Evolutionary conservation across 2,797 vertebrate species (phyloP), one percentile per base, ranked within the genome.

Genomic region (Scarus forsteni): DNA sequence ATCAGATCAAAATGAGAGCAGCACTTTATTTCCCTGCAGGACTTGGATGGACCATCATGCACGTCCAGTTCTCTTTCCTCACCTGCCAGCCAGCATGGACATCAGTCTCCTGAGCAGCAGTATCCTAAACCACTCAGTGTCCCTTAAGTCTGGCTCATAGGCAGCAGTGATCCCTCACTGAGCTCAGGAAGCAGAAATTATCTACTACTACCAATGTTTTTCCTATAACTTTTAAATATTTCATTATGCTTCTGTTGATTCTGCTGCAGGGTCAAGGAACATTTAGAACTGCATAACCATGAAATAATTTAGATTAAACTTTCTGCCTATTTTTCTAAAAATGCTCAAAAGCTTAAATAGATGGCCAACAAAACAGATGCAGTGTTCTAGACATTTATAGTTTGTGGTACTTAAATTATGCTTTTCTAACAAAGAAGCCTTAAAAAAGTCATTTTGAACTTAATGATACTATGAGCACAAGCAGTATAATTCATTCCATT

Each of bases 1-100:
- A 78, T 90, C 83, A 84, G 70, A 66, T 81, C 71, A 57, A 82
- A 84, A 79, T 70, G 72, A 85, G 74, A 73, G 76, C 79, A 70
- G 74, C 82, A 70, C 80, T 86, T 80, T 60, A 58, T 75, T 67
- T 54, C 57, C 48, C 83, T 79, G 12, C n/a, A 65, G 73, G 72
- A 80, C 50, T 71, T 73, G 58, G 73, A 71, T 55, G 48, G 43
- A 46, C 58, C 62, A 67, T 66, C 59, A 35, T 49, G 62, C 57
- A 60, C 40, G 12, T 62, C 53, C 46, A 14, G 7, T 76, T 83
- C 60, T 82, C 40, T 60, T 65, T 62, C 70, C 48, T 62, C 67
- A 56, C 50, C 68, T 74, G 70, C 43, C 66, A 60, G 80, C 39
- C 56, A 69, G 74, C 75, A 76, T 83, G 60, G 65, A 45, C 59